Base-by-base conservation (phyloP, 2,113 vertebrate species). In the Raphicerus campestris region DNA sequence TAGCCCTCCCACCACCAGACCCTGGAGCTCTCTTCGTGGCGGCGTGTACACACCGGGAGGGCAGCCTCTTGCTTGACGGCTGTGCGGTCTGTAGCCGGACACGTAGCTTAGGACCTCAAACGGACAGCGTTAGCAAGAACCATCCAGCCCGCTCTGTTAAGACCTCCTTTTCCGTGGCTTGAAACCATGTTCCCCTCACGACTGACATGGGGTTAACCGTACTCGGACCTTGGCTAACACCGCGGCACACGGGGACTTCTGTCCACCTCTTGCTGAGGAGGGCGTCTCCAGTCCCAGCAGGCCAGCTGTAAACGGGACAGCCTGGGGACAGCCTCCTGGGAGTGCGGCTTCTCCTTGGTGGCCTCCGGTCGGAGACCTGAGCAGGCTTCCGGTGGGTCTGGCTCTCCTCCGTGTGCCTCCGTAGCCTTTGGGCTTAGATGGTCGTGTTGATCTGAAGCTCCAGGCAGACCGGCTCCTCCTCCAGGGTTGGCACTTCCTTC, bases 1-100 rank as follows among this genome's bases (percentile, higher is more conserved):
- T 98, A 98, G 97, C 87, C 66, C 81, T 94, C 94, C n/a, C 60
- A 0, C 35, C 88, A 15, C 84, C 6, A 73, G 95, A 80, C 94
- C 10, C 85, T 73, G 39, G 96, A 47, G 60, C 8, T 87, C 20
- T 93, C 97, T 91, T 92, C 97, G 2, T 35, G 96, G 91, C 89
- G 96, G 91, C 89, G 11, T 47, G 51, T 92, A 55, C 10, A 42
- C 91, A n/a, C 66, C 97, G 35, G 93, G 70, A 96, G 97, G 94
- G 94, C 80, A 7, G 75, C 93, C 96, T 94, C 91, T 89, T 30
- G 10, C 81, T 47, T 90, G 60, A 28, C 16, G 5, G 10, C 86
- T 11, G 35, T 66, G 47, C 35, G 82, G 88, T 87, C 85, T 35
- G 14, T 96, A 83, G 94, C 85, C 70, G 96, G 94, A 96, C 97